phyloP scores from a whole-genome alignment of 2,888 invertebrate species.

The Ichneumoninae sp. region DNA sequence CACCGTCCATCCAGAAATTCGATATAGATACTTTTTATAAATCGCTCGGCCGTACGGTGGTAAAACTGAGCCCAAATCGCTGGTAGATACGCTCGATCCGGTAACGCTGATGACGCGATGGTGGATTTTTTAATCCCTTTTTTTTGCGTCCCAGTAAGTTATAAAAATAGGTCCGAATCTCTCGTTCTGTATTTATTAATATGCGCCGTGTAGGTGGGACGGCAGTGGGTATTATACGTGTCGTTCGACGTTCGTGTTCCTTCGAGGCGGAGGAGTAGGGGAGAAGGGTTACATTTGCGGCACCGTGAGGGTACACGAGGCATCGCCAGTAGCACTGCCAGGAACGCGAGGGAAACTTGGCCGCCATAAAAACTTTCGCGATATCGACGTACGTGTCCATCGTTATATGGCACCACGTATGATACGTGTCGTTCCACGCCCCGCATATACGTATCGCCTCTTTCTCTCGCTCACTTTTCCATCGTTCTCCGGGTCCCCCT shows the following conservation, averaged over 20 bases:
- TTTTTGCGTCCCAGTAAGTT: not conserved
- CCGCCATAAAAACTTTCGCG: conserved; percentile 73
- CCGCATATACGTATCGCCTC: conserved; percentile 59
- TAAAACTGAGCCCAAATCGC: no score
- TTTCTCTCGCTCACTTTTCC: conserved; percentile 69
- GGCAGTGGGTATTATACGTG: conserved; percentile 2
- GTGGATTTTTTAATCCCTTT: not conserved
- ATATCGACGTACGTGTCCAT: conserved; percentile 80
- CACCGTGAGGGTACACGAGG: conserved; percentile 28
- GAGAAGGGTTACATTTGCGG: conserved; percentile 52
- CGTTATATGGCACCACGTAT: conserved; percentile 77
- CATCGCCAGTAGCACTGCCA: conserved; percentile 16
- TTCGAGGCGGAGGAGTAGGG: conserved; percentile 29
- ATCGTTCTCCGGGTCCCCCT: conserved; percentile 44
- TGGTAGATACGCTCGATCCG: not conserved
- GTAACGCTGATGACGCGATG: not conserved
- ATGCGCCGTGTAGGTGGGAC: conserved; percentile 3
- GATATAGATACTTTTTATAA: not conserved
- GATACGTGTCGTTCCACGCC: conserved; percentile 80
- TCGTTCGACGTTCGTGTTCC: conserved; percentile 40
- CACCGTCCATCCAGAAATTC: not conserved
- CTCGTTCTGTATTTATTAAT: conserved; percentile 20
- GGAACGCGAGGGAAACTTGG: conserved; percentile 71
- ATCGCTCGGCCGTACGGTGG: not conserved
- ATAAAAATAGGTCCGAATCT: conserved; percentile 21